Evolutionary conservation across 2,797 vertebrate genomes (phyloP).

Genomic region (Rhabdomys pumilio): DNA sequence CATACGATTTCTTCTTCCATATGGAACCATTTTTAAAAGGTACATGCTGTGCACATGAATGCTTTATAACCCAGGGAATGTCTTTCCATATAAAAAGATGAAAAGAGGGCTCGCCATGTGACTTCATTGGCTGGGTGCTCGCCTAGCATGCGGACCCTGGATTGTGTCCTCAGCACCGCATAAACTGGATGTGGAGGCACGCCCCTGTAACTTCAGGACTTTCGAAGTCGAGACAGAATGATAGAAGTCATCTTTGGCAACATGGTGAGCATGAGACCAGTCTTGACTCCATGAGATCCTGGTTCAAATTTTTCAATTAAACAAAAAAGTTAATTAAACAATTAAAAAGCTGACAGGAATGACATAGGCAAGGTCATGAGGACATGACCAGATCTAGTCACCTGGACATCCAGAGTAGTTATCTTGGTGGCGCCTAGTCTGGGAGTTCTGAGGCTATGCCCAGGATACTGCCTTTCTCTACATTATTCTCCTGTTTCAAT

Average conservation of each 20-base stretch:
- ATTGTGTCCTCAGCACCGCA: background rate
- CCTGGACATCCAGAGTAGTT: background rate
- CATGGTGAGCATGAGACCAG: background rate
- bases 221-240: background rate
- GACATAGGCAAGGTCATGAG: background rate
- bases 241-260: background rate
- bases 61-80: background rate
- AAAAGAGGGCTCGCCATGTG: background rate
- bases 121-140: background rate
- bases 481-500: background rate
- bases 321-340: background rate
- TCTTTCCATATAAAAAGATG: background rate
- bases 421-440: background rate
- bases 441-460: background rate
- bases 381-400: background rate
- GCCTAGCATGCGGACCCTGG: background rate
- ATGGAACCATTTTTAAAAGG: background rate
- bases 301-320: background rate
- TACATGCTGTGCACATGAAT: constrained; percentile 6
- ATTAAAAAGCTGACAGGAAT: background rate
- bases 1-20: constrained; percentile 19
- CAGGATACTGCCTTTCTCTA: background rate
- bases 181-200: too few species aligned
- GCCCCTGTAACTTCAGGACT: background rate
- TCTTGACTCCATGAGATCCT: background rate